Conservation (phyloP, 2,888 invertebrate species). For the Eremobia ochroleuca region DNA sequence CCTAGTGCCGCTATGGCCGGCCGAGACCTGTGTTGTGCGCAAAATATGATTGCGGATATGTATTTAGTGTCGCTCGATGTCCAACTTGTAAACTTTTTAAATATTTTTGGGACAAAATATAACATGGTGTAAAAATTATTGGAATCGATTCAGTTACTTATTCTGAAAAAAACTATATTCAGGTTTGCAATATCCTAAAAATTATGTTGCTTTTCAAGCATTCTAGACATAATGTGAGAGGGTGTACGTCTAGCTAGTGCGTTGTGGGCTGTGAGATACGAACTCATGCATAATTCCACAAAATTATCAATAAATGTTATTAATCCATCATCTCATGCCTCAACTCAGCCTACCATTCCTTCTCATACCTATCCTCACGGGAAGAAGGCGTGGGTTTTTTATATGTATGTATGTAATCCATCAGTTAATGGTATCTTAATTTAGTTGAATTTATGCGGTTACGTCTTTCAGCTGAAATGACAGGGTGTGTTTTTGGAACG, state of each 20-base stretch:
- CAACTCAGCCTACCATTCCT: not conserved
- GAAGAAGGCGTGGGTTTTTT: no score
- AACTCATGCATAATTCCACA: not conserved
- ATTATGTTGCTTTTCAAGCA: not conserved
- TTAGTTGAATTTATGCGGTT: not conserved
- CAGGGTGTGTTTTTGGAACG: not conserved
- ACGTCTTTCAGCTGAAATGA: not conserved
- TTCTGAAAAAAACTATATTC: no score
- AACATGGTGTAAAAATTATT: no score
- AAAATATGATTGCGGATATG: no score
- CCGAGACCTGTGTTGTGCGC: no score
- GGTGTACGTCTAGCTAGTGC: not conserved
- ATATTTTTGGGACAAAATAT: no score
- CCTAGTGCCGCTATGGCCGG: no score
- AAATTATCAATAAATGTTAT: not conserved
- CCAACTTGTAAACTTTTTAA: no score
- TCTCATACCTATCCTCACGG: not conserved
- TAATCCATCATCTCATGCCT: not conserved
- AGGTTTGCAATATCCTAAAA: no score
- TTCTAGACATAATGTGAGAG: not conserved
- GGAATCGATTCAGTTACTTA: no score
- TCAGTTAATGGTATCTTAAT: not conserved
- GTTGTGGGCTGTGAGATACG: not conserved
- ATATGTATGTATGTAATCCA: not conserved
- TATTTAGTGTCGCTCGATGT: no score